phyloP scores from a whole-genome alignment of 1,140 invertebrate species.

The Ceratina australensis region DNA sequence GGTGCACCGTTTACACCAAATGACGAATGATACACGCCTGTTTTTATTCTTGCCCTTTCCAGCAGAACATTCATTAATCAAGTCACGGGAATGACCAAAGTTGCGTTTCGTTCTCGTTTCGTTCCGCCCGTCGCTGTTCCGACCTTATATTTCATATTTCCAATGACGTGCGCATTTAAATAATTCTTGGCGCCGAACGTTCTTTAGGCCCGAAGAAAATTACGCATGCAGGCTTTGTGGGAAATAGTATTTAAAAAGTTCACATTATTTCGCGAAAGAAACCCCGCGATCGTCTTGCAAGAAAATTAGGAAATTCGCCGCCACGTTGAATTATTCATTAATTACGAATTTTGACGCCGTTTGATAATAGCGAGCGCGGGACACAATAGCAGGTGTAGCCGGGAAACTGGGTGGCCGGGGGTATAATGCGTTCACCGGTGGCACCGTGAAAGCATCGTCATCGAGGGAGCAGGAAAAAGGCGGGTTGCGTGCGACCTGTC shows the following conservation, averaged over 20 bases:
- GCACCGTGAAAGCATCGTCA: not conserved
- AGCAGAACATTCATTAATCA: constrained; percentile 52
- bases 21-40: constrained; percentile 58
- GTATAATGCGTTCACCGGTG: constrained; percentile 9
- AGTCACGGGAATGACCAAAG: constrained; percentile 23
- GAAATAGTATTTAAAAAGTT: not conserved
- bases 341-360: no score
- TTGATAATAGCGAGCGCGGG: not conserved
- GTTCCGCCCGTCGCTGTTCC: not conserved
- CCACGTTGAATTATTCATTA: no score
- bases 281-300: no score
- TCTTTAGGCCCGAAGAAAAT: not conserved
- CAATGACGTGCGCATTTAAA: not conserved
- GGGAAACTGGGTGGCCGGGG: not conserved
- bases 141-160: not conserved
- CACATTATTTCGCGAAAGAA: no score
- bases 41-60: constrained; percentile 21
- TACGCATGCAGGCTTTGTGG: not conserved
- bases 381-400: not conserved
- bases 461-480: constrained; percentile 23
- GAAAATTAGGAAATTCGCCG: no score
- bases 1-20: constrained; percentile 49
- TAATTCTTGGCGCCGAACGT: not conserved
- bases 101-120: constrained; percentile 4
- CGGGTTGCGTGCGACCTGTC: constrained; percentile 18